Base-by-base conservation (phyloP, 2,888 invertebrate genomes). In the Nomada flava region DNA sequence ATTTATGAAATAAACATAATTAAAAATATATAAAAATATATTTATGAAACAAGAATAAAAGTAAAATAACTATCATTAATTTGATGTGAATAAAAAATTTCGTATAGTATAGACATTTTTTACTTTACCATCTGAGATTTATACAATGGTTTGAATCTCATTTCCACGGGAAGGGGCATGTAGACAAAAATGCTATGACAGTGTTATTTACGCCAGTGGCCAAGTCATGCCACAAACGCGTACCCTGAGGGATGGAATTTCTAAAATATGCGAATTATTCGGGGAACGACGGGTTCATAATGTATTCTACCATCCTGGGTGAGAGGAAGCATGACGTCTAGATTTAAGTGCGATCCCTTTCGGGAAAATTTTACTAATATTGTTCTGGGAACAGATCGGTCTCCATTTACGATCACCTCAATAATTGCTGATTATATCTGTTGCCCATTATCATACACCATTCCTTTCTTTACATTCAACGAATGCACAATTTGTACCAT, bases 221-320 rank as follows among this genome's bases (percentile, higher is more conserved):
- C 79, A 76, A 87, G 85, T 84, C 84, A 84, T 82, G 86, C 84
- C 84, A 83, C 86, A 85, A 90, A 86, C 79, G 83, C 80, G 80
- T 70, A 84, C 81, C 84, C 86, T 88, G 83, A 80, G 67, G 76
- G 81, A 67, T 52, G 89, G 89, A 88, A 89, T 90, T 86, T 84
- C 85, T 86, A 71, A 86, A 88, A 88, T 89, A 89, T 89, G 90
- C 83, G 87, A 87, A 88, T 90, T 87, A 90, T 89, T 70, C 84
- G 69, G 55, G 84, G 86, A 85, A 85, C 75, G 89, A 83, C 74
- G 78, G 84, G 86, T 84, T 88, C 85, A 89, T 89, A 89, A 86
- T 84, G 85, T 75, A 85, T 79, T 87, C 82, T 76, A 69, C 50
- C 80, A 44, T 68, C 69, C 64, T 65, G 60, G 75, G 53, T 15